Evolutionary conservation across 2,797 vertebrate genomes (phyloP).

Genomic region (Toxotes lorentzi): DNA sequence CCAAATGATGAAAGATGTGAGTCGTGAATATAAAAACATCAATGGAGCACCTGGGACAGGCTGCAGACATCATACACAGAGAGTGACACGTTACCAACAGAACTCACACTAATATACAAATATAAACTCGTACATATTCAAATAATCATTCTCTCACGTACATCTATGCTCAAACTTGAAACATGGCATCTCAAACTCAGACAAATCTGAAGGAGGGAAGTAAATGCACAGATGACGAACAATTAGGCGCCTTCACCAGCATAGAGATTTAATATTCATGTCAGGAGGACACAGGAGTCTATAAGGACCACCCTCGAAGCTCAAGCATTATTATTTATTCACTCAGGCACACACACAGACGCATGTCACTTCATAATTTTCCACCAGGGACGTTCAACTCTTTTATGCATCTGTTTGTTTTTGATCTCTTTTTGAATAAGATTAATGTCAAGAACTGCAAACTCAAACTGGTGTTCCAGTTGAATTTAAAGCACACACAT

Average conservation of each 20-base stretch:
- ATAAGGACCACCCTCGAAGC: slow-evolving; percentile 54
- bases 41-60: slow-evolving; percentile 60
- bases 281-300: slow-evolving; percentile 54
- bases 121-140: slow-evolving; percentile 11
- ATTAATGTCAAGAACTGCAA: slow-evolving; percentile 14
- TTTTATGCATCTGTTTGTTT: slow-evolving; percentile 33
- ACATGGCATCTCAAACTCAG: not conserved
- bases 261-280: slow-evolving; percentile 65
- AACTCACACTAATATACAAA: slow-evolving; percentile 7
- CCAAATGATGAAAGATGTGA: slow-evolving; percentile 76
- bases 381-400: slow-evolving; percentile 33
- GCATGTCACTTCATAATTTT: slow-evolving; percentile 42
- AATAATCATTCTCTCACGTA: not conserved
- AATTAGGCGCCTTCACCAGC: slow-evolving; percentile 56
- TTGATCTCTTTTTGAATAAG: slow-evolving; percentile 26
- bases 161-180: not conserved
- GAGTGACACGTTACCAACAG: slow-evolving; percentile 15
- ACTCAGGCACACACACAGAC: slow-evolving; percentile 30
- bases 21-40: slow-evolving; percentile 72
- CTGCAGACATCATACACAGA: slow-evolving; percentile 32
- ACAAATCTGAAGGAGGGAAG: slow-evolving; percentile 13
- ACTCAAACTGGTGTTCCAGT: not conserved
- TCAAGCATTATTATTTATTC: slow-evolving; percentile 63
- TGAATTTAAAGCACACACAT: slow-evolving; percentile 15
- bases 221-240: slow-evolving; percentile 38